Evolutionary conservation across 2,888 invertebrate genomes (phyloP).

Genomic region (Ditylenchus weischeri): DNA sequence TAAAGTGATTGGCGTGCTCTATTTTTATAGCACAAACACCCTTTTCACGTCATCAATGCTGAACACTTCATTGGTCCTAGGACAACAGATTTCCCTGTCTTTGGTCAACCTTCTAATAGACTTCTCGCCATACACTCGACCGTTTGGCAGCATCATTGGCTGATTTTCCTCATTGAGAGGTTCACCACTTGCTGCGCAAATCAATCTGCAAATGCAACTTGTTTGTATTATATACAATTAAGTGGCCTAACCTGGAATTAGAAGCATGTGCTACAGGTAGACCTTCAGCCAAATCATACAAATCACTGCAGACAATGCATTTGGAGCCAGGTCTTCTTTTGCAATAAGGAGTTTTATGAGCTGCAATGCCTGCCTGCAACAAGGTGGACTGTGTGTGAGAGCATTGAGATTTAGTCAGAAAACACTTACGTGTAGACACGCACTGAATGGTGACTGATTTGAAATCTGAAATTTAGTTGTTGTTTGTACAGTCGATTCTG

Average conservation of each 20-base stretch:
- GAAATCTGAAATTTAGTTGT: conserved; percentile 65
- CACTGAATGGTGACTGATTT: conserved; percentile 83
- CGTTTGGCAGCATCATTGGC: conserved; percentile 91
- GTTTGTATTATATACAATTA: not conserved
- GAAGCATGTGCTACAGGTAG: conserved; percentile 90
- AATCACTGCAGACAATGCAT: conserved; percentile 59
- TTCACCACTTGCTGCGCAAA: conserved; percentile 83
- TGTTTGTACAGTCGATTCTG: too few species aligned
- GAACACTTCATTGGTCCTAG: conserved; percentile 87
- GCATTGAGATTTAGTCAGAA: too few species aligned
- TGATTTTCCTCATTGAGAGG: conserved; percentile 94
- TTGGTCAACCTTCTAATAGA: conserved; percentile 59
- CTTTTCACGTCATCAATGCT: conserved; percentile 87
- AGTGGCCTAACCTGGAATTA: conserved; percentile 71
- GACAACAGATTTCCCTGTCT: conserved; percentile 85
- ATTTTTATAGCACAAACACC: conserved; percentile 86
- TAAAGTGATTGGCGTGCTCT: too few species aligned
- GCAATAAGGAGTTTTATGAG: conserved; percentile 79
- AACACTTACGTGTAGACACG: conserved; percentile 70
- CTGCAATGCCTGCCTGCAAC: conserved; percentile 65
- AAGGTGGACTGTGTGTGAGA: too few species aligned
- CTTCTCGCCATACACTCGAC: conserved; percentile 69
- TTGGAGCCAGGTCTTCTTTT: conserved; percentile 28
- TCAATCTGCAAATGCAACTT: conserved; percentile 59
- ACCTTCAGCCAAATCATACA: conserved; percentile 76